Evolutionary conservation across 2,797 vertebrate genomes (phyloP).

Genomic region (Xiphorhynchus erythropygius): DNA sequence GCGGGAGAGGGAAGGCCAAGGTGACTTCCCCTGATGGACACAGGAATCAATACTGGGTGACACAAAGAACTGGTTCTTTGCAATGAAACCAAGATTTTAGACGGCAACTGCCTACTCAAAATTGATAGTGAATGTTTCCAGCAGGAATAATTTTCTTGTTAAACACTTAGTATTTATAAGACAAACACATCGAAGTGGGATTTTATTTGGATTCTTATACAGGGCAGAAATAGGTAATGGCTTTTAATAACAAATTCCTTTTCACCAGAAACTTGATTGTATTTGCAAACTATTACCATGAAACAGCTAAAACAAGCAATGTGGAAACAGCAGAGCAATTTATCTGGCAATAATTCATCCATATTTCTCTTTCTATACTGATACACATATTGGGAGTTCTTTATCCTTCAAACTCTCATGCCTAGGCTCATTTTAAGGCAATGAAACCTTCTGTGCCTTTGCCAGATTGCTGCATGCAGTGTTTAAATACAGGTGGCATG

Average conservation of each 20-base stretch:
- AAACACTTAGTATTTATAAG: not conserved
- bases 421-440: not conserved
- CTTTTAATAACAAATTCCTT: not conserved
- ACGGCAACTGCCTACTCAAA: not conserved
- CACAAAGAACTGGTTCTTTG: not conserved
- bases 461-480: not conserved
- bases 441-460: not conserved
- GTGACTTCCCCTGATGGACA: not conserved
- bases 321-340: not conserved
- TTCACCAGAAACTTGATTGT: not conserved
- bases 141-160: not conserved
- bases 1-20: not conserved
- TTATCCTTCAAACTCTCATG: not conserved
- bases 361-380: not conserved
- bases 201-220: not conserved
- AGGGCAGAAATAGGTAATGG: not conserved
- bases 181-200: not conserved
- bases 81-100: not conserved
- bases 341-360: not conserved
- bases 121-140: not conserved
- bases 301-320: not conserved
- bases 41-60: not conserved
- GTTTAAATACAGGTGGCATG: not conserved
- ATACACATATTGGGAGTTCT: not conserved
- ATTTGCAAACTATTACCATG: not conserved